phyloP scores from a whole-genome alignment of 1,140 invertebrate genomes.

The Hypothenemus hampei region DNA sequence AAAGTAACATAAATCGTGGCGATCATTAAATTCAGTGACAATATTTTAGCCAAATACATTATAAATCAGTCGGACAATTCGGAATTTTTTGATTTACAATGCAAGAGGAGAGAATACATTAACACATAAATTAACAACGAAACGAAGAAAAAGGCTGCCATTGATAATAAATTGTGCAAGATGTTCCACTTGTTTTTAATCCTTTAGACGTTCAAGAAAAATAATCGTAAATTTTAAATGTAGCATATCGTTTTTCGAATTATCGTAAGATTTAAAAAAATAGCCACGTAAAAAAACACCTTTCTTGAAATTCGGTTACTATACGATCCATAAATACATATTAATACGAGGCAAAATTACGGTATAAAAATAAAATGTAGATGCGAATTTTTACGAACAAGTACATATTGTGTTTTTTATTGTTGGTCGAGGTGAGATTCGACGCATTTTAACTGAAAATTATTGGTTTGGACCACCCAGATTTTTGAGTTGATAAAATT shows the following conservation, averaged over 20 bases:
- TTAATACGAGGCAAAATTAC: not conserved
- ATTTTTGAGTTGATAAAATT: conserved; percentile 1
- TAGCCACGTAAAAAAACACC: too few species aligned
- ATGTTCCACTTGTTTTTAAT: too few species aligned
- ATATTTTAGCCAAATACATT: conserved; percentile 25
- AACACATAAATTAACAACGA: conserved; percentile 12
- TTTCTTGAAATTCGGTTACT: too few species aligned
- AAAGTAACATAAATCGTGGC: conserved; percentile 27
- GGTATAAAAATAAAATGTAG: conserved; percentile 1
- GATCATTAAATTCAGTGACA: conserved; percentile 25
- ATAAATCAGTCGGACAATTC: conserved; percentile 25
- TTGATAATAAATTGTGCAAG: too few species aligned
- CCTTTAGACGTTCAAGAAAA: too few species aligned
- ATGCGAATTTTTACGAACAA: not conserved
- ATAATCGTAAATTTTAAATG: too few species aligned
- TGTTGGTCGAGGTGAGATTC: not conserved
- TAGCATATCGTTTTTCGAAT: too few species aligned
- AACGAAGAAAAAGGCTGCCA: too few species aligned
- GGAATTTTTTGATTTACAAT: conserved; percentile 24
- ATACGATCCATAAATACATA: not conserved
- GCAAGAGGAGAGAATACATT: not conserved
- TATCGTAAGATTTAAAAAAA: too few species aligned
- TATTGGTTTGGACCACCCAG: conserved; percentile 1
- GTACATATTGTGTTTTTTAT: conserved; percentile 3
- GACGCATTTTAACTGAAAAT: not conserved